These are phyloP conservation scores for Podocnemis expansa DNA, from an alignment of 2,113 vertebrate species.

Conservation along the genomic window DNA sequence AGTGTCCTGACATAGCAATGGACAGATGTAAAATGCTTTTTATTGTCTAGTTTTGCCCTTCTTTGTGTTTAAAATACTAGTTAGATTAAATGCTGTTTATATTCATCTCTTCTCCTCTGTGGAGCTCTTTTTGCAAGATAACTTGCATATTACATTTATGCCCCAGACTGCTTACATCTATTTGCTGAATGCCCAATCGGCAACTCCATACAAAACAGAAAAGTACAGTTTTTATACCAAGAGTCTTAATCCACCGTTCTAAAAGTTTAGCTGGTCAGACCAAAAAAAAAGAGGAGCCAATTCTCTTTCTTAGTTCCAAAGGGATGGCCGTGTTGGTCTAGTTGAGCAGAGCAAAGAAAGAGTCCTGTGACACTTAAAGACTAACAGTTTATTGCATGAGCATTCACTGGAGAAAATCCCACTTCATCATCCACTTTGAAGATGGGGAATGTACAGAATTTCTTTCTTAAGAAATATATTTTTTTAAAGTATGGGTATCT, in stretches of 20 bases:
- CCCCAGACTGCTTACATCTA: neutral
- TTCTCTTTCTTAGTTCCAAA: neutral
- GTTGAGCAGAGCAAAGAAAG: too few species aligned
- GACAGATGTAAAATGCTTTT: neutral
- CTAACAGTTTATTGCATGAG: too few species aligned
- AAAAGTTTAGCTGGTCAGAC: neutral
- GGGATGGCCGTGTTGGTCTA: too few species aligned
- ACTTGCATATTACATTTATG: neutral
- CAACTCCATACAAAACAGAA: accelerated
- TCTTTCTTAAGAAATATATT: too few species aligned
- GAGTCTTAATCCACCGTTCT: neutral
- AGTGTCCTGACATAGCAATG: accelerated
- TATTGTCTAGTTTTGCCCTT: neutral
- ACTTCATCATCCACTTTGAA: too few species aligned
- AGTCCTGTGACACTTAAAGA: too few species aligned
- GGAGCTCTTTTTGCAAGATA: neutral
- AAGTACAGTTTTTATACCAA: neutral
- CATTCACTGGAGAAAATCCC: too few species aligned
- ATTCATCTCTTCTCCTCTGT: neutral
- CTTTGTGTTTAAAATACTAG: neutral
- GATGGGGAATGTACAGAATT: too few species aligned
- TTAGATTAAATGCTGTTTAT: neutral
- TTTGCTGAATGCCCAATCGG: neutral
- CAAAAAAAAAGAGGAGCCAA: neutral
- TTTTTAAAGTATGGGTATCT: neutral